These are phyloP conservation scores for Hippocampus mohnikei DNA, from an alignment of 2,113 vertebrate genomes.

Conservation along the genomic window DNA sequence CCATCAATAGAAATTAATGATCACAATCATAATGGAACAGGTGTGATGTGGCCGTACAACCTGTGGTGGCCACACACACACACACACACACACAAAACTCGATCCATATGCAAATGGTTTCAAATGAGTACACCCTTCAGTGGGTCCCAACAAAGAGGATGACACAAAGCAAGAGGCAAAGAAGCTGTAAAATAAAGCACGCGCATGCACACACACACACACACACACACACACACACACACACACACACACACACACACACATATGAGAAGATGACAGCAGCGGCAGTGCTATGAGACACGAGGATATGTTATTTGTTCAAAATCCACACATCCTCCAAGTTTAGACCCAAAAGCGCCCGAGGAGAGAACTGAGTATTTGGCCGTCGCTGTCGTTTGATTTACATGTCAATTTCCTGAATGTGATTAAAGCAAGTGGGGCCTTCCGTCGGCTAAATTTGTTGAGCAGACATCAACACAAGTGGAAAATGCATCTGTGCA, in stretches of 20 bases:
- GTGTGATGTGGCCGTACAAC: background rate
- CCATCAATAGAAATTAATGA: background rate
- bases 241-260: background rate
- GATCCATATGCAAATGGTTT: background rate
- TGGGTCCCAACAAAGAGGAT: background rate
- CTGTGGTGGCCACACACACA: background rate
- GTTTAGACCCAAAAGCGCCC: background rate
- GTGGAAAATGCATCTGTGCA: no score
- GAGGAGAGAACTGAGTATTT: background rate
- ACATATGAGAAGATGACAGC: conserved; percentile 31
- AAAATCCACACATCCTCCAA: background rate
- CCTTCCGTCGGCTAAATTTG: background rate
- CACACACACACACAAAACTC: background rate
- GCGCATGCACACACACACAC: background rate
- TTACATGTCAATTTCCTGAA: background rate
- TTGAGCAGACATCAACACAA: background rate
- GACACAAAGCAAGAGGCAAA: background rate
- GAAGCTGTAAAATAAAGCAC: background rate
- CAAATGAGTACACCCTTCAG: background rate
- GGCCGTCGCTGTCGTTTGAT: background rate
- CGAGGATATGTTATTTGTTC: background rate
- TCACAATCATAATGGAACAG: background rate
- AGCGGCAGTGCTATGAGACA: conserved; percentile 23
- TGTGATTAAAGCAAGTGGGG: background rate
- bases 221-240: background rate